phyloP scores from a whole-genome alignment of 2,888 invertebrate genomes.

The Pristionchus arcanus region DNA sequence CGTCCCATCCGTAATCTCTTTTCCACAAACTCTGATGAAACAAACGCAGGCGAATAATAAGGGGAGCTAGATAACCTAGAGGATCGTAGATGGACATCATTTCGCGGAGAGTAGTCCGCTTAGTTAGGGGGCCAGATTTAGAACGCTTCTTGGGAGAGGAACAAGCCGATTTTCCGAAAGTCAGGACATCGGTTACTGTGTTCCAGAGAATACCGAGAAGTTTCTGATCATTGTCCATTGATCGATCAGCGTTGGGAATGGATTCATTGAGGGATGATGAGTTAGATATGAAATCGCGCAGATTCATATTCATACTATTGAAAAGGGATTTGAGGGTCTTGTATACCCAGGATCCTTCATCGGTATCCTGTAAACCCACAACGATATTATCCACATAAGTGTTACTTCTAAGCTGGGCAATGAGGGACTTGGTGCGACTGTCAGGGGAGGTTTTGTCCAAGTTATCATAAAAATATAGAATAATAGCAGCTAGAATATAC shows the following conservation, averaged over 20 bases:
- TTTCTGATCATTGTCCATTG: not conserved
- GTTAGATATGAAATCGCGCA: conserved; percentile 43
- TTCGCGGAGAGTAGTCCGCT: not conserved
- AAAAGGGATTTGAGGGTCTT: not conserved
- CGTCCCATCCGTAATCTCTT: not conserved
- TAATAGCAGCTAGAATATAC: not conserved
- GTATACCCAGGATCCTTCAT: not conserved
- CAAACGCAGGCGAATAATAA: not conserved
- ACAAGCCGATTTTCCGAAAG: not conserved
- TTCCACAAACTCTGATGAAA: conserved; percentile 12
- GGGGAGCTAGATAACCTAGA: not conserved
- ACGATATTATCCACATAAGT: conserved; percentile 9
- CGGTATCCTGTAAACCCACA: not conserved
- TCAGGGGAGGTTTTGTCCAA: not conserved
- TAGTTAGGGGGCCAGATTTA: not conserved
- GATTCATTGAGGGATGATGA: not conserved
- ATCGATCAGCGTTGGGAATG: not conserved
- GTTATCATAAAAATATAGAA: not conserved
- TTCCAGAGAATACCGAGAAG: not conserved
- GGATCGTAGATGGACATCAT: no score
- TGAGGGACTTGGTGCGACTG: not conserved
- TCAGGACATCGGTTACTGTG: not conserved
- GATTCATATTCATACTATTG: conserved; percentile 12
- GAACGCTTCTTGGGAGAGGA: not conserved
- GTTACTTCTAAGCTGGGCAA: not conserved